A percentile compares a stretch with the other conserved stretches of the same genome.
phyloP scores from a whole-genome alignment of 2,888 invertebrate species.

The Germaria angustata region DNA sequence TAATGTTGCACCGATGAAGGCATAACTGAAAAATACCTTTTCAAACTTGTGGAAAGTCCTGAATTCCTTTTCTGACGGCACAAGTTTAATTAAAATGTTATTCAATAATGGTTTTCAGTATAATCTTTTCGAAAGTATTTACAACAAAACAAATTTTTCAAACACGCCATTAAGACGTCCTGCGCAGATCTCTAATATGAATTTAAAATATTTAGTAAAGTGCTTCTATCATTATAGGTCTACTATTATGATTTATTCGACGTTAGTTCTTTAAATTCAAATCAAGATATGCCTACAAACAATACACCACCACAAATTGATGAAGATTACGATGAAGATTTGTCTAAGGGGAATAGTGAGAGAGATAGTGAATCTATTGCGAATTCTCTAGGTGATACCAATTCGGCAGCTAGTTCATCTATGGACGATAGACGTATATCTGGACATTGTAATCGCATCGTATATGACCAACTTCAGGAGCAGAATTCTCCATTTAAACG shows the following conservation, averaged over 20 bases:
- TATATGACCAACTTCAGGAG: constrained; percentile 75
- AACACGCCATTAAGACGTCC: no score
- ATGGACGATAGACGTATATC: constrained; percentile 72
- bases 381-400: constrained; percentile 70
- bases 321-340: constrained; percentile 67
- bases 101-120: no score
- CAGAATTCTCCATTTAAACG: constrained; percentile 72
- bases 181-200: no score
- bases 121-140: no score
- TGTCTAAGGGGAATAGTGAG: constrained; percentile 75
- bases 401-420: constrained; percentile 74
- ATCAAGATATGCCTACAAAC: constrained; percentile 72
- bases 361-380: constrained; percentile 75
- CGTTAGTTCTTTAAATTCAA: constrained; percentile 72
- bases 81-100: no score
- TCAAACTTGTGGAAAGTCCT: no score
- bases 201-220: no score
- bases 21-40: no score
- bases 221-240: constrained; percentile 77
- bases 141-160: no score
- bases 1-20: no score
- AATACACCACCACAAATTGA: constrained; percentile 73
- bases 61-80: no score
- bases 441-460: constrained; percentile 72
- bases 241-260: constrained; percentile 80